Evolutionary conservation across 1,140 invertebrate species (phyloP).

Genomic region (Solenopsis fugax): DNA sequence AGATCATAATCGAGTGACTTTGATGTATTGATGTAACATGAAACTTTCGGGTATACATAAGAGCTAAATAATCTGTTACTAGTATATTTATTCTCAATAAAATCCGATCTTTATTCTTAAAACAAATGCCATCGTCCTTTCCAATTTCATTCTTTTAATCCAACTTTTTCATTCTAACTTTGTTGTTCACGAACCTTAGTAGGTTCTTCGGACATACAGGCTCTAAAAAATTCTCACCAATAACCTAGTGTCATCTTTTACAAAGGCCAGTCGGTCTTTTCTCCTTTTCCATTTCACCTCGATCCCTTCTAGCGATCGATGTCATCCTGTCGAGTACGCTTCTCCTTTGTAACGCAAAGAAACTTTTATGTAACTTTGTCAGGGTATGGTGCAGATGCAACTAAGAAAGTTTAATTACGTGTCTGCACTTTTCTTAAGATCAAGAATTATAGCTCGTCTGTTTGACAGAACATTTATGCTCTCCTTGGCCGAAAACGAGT

Average conservation of each 20-base stretch:
- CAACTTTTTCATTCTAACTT: background rate
- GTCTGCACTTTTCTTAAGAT: constrained; percentile 45
- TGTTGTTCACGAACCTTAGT: constrained; percentile 1
- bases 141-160: background rate
- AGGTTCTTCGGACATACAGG: constrained; percentile 18
- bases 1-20: no score
- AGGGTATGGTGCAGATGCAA: constrained; percentile 24
- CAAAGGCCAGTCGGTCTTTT: constrained; percentile 13
- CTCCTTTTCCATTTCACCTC: background rate
- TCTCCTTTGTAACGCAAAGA: constrained; percentile 46
- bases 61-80: background rate
- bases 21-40: no score
- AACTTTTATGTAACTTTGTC: constrained; percentile 68
- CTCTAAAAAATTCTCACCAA: constrained; percentile 31
- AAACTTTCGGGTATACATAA: background rate
- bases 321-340: constrained; percentile 13
- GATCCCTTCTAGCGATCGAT: constrained; percentile 45
- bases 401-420: constrained; percentile 72
- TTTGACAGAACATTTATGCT: constrained; percentile 42
- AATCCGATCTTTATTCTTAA: background rate
- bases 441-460: constrained; percentile 42
- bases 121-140: background rate
- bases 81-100: background rate
- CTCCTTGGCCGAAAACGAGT: background rate
- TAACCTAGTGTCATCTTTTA: constrained; percentile 29